Evolutionary conservation across 2,888 invertebrate genomes (phyloP).

Genomic region (Cantharis lateralis): DNA sequence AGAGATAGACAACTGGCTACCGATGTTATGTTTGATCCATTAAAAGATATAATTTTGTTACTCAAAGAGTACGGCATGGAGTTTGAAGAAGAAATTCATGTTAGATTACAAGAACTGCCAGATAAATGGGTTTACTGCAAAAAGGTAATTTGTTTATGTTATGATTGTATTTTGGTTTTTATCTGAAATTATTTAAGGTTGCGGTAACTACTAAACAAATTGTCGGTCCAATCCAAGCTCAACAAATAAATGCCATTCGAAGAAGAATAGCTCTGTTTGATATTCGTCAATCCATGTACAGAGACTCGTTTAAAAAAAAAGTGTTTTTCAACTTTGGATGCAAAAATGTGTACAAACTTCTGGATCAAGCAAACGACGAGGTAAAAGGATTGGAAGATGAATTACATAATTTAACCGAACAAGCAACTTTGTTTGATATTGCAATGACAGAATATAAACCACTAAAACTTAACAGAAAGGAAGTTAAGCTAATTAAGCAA

Average conservation of each 20-base stretch:
- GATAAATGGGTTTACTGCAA: conserved; percentile 87
- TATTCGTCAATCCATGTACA: conserved; percentile 74
- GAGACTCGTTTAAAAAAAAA: conserved; percentile 70
- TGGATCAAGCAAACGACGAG: conserved; percentile 72
- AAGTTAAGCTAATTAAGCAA: conserved; percentile 76
- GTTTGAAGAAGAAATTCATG: conserved; percentile 76
- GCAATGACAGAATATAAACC: conserved; percentile 81
- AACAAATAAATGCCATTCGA: conserved; percentile 85
- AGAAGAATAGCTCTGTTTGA: conserved; percentile 82
- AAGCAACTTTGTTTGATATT: conserved; percentile 84
- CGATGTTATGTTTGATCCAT: conserved; percentile 88
- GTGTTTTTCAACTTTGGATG: conserved; percentile 68
- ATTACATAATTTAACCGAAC: conserved; percentile 68
- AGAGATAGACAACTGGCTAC: conserved; percentile 79
- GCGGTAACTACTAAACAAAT: conserved; percentile 82
- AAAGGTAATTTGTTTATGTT: conserved; percentile 58
- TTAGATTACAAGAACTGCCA: conserved; percentile 80
- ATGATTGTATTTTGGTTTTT: conserved; percentile 5
- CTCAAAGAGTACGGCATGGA: conserved; percentile 86
- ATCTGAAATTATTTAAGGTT: conserved; percentile 49
- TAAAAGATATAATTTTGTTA: conserved; percentile 83
- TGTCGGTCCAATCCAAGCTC: conserved; percentile 86
- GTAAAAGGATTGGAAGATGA: conserved; percentile 71
- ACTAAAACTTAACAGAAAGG: conserved; percentile 74
- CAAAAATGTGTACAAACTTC: conserved; percentile 67